Evolutionary conservation across 2,888 invertebrate species (phyloP).

Genomic region (Cephus rjabovi): DNA sequence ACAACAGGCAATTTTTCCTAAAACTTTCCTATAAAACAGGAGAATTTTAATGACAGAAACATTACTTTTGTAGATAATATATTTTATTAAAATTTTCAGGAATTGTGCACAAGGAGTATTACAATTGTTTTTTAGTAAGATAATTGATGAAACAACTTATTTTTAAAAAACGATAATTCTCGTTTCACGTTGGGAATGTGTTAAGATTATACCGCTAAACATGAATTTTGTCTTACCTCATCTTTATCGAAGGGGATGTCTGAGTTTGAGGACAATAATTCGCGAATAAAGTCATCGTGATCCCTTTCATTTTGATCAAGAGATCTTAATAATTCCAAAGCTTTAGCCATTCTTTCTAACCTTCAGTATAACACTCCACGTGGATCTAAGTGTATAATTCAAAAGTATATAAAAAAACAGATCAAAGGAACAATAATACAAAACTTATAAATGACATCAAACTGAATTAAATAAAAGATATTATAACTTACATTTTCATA

Average conservation of each 20-base stretch:
- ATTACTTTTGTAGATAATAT: too few relatives aligned
- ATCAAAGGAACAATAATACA: not conserved
- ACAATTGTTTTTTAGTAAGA: too few relatives aligned
- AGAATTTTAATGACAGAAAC: too few relatives aligned
- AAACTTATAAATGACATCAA: not conserved
- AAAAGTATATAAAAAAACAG: not conserved
- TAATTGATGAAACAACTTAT: too few relatives aligned
- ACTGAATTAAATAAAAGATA: not conserved
- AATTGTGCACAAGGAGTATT: too few relatives aligned
- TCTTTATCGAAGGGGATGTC: conserved; percentile 45
- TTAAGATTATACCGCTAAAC: not conserved
- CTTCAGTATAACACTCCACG: not conserved
- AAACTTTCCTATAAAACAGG: too few relatives aligned
- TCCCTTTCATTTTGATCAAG: conserved; percentile 39
- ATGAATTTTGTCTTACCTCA: conserved; percentile 38
- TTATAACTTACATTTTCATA: not conserved
- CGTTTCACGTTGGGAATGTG: too few relatives aligned
- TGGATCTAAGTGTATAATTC: not conserved
- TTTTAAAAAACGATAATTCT: too few relatives aligned
- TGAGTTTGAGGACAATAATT: conserved; percentile 36
- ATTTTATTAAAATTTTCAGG: too few relatives aligned
- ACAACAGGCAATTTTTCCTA: too few relatives aligned
- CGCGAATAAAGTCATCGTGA: conserved; percentile 39
- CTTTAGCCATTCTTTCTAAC: conserved; percentile 24
- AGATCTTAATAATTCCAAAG: conserved; percentile 39